phyloP scores from a whole-genome alignment of 2,888 invertebrate genomes.

The Drosophila borborema region DNA sequence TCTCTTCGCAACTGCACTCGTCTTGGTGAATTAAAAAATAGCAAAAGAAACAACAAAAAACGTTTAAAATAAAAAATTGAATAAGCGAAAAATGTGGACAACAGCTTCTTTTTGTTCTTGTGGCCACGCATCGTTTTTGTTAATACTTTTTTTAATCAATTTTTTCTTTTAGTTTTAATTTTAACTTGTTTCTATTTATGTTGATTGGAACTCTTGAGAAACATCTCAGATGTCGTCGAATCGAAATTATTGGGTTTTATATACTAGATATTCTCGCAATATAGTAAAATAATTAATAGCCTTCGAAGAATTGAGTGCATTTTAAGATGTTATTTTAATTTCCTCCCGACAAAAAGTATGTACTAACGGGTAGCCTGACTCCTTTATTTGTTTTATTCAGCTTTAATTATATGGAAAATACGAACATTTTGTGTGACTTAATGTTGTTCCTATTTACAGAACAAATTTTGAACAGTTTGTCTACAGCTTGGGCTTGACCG shows the following conservation, averaged over 20 bases:
- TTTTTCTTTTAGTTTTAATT: conserved; percentile 34
- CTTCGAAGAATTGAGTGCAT: neutral
- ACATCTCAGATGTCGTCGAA: neutral
- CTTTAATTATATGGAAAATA: too few relatives aligned
- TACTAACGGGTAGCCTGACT: too few relatives aligned
- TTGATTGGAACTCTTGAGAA: conserved; percentile 31
- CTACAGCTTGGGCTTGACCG: neutral
- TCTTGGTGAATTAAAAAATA: conserved; percentile 47
- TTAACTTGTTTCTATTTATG: conserved; percentile 48
- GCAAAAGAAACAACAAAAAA: conserved; percentile 28
- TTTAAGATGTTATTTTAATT: too few relatives aligned
- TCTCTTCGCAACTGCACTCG: conserved; percentile 46
- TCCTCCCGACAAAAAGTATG: too few relatives aligned
- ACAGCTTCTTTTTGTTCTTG: conserved; percentile 32
- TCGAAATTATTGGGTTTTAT: conserved; percentile 20
- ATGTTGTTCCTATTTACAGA: neutral
- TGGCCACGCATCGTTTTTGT: conserved; percentile 27
- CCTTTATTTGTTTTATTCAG: neutral
- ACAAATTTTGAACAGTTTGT: neutral
- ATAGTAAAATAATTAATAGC: conserved; percentile 16
- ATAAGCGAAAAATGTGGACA: conserved; percentile 42
- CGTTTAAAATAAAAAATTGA: conserved; percentile 69
- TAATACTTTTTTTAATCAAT: neutral
- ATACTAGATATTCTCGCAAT: neutral
- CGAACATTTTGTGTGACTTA: neutral